Conservation (phyloP, 1,140 invertebrate species). For the Bombus huntii region DNA sequence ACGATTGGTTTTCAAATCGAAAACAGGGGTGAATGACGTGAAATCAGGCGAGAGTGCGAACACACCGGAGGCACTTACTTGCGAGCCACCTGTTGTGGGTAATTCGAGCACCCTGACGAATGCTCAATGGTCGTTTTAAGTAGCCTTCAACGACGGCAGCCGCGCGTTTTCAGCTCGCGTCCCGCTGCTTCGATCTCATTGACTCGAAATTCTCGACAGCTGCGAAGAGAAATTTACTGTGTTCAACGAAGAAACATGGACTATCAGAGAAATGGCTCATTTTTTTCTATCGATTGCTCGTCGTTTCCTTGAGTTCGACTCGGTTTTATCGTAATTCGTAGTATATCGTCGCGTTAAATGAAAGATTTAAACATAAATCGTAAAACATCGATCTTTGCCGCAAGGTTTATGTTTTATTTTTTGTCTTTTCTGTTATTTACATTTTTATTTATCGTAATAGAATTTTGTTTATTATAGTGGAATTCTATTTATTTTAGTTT, state of each 20-base stretch:
- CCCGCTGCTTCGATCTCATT: conserved; percentile 57
- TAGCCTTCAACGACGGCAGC: conserved; percentile 56
- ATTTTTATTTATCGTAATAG: too few species aligned
- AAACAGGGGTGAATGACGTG: not conserved
- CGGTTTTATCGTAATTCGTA: not conserved
- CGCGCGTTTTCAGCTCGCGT: conserved; percentile 56
- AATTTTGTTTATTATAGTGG: too few species aligned
- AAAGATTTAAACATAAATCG: too few species aligned
- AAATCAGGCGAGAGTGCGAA: not conserved
- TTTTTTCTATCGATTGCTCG: not conserved
- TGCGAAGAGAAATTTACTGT: conserved; percentile 43
- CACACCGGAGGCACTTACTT: conserved; percentile 66
- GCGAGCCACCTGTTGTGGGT: conserved; percentile 78
- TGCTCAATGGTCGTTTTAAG: conserved; percentile 65
- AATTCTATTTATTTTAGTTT: too few species aligned
- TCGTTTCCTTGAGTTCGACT: conserved; percentile 30
- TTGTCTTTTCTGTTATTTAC: too few species aligned
- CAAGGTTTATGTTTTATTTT: not conserved
- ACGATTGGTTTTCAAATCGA: not conserved
- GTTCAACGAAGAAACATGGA: conserved; percentile 12
- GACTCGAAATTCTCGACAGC: conserved; percentile 52
- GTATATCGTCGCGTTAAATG: not conserved
- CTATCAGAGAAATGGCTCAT: not conserved
- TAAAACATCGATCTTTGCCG: not conserved
- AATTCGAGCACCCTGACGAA: conserved; percentile 66